A percentile compares a stretch with the other conserved stretches of the same genome.
Evolutionary conservation across 2,797 vertebrate genomes (phyloP).

Genomic region (Synaphobranchus kaupii): DNA sequence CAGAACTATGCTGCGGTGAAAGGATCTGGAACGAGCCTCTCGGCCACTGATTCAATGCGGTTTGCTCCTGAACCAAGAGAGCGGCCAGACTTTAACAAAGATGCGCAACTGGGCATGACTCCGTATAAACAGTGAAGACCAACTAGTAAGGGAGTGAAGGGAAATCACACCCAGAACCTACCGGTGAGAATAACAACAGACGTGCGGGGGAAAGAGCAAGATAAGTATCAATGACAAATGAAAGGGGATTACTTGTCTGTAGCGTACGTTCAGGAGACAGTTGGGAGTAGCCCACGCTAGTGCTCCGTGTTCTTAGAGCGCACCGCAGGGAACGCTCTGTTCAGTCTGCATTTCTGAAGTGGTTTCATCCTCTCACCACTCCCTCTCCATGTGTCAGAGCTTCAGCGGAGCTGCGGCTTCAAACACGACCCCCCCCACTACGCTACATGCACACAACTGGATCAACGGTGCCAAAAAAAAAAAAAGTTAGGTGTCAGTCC

Average conservation of each 20-base stretch:
- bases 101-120: neutral
- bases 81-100: neutral
- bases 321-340: neutral
- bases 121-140: neutral
- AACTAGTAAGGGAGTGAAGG: neutral
- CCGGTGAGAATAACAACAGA: neutral
- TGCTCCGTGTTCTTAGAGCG: neutral
- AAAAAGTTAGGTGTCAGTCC: neutral
- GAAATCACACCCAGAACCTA: neutral
- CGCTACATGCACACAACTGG: neutral
- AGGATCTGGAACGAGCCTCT: neutral
- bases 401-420: neutral
- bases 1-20: neutral
- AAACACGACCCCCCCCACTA: neutral
- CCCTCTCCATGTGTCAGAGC: neutral
- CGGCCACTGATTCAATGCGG: neutral
- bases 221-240: neutral
- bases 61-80: neutral
- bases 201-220: neutral
- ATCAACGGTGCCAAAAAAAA: neutral
- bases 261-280: too few species aligned
- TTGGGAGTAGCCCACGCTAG: neutral
- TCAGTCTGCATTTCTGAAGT: neutral
- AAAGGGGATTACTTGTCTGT: neutral
- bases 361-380: neutral